phyloP scores from a whole-genome alignment of 2,888 invertebrate species.

The Ecliptopera silaceata region DNA sequence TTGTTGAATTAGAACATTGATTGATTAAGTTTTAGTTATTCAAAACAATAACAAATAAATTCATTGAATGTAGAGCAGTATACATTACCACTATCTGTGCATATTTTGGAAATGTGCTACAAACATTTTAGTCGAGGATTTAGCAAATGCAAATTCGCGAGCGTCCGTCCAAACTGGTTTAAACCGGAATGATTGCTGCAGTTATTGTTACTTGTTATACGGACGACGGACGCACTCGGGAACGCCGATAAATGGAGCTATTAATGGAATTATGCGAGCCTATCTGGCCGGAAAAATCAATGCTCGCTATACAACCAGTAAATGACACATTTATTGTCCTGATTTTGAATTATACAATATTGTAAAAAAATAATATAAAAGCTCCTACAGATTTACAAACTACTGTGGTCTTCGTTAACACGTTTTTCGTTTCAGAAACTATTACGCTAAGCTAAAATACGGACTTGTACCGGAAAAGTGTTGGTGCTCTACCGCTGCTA shows the following conservation, averaged over 20 bases:
- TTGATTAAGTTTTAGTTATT: too few species aligned
- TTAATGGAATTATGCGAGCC: conserved; percentile 11
- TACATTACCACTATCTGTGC: conserved; percentile 23
- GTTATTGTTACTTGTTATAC: conserved; percentile 41
- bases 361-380: neutral
- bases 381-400: neutral
- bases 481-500: too few species aligned
- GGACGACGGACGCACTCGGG: conserved; percentile 24
- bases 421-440: too few species aligned
- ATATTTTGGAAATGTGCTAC: conserved; percentile 39
- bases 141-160: conserved; percentile 53
- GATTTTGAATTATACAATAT: neutral
- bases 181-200: conserved; percentile 44
- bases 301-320: conserved; percentile 6
- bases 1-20: too few species aligned
- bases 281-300: conserved; percentile 8
- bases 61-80: neutral
- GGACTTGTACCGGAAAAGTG: too few species aligned
- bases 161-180: conserved; percentile 39
- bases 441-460: too few species aligned
- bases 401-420: neutral
- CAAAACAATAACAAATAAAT: too few species aligned
- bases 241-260: conserved; percentile 31
- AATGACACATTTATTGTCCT: conserved; percentile 3
- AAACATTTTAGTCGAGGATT: conserved; percentile 44